Evolutionary conservation across 1,140 invertebrate species (phyloP), one percentile per base, ranked within the genome.

Genomic region (Cydia amplana): DNA sequence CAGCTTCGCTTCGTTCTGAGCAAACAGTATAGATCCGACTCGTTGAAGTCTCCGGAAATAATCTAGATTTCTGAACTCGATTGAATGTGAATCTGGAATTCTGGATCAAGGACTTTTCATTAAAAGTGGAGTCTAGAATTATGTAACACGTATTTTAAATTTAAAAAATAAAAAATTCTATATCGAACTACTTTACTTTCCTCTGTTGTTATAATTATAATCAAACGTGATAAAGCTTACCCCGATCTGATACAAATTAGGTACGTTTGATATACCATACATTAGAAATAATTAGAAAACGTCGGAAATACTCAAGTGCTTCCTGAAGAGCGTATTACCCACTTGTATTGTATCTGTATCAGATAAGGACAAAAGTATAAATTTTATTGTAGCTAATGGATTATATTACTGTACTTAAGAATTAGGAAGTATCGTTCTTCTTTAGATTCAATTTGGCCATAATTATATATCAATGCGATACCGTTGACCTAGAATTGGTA

Each of bases 1-100:
- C 2, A 60, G 55, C 55, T 23, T 60, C 55, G 55, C 55, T 23
- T 60, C 55, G 55, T 60, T 60, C 55, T 23, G 55, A 18, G 55
- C 12, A 23, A 60, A 60, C 23, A 12, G 55, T 7, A 23, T 23
- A 60, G 20, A 60, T 60, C 49, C 49, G 49, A 51, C n/a, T 18
- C 7, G n/a, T 18, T 23, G 20, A 23, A 9, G 55, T 60, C 55
- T 60, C 55, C 55, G 18, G 55, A 60, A 60, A 60, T 60, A 60
- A 60, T 60, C 9, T 60, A 60, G 55, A 23, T 23, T 20, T 23
- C 55, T 60, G 20, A 12, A 9, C 55, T 60, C 16, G 16, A 12
- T n/a, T 12, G 4, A 51, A n/a, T 49, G 14, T 51, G 49, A 51
- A 51, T 5, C 14, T 51, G 10, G 6, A 51, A 51, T n/a, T 51